Percentiles rank a stretch among this genome's conserved stretches.
phyloP scores from a whole-genome alignment of 2,888 invertebrate species.

The Dryadula phaetusa region DNA sequence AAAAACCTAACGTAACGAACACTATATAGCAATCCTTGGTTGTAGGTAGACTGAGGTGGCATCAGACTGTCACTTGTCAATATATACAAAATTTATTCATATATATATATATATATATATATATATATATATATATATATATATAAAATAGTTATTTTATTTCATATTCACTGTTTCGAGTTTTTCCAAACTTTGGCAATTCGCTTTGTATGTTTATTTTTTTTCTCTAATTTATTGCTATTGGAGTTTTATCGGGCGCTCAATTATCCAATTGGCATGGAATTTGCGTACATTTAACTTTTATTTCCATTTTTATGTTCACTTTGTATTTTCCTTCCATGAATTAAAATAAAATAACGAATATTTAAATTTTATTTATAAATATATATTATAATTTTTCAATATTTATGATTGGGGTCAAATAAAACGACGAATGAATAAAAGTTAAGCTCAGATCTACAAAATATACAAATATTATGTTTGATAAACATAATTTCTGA shows the following conservation, averaged over 20 bases:
- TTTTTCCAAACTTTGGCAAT: slow-evolving; percentile 4
- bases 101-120: too few species aligned
- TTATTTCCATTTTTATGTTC: slow-evolving; percentile 15
- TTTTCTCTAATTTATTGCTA: slow-evolving; percentile 20
- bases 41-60: too few species aligned
- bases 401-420: too few species aligned
- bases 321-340: background rate
- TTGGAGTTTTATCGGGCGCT: slow-evolving; percentile 26
- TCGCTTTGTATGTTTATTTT: slow-evolving; percentile 21
- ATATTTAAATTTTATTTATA: background rate
- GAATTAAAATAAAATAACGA: background rate
- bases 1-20: too few species aligned
- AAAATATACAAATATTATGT: too few species aligned
- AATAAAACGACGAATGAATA: too few species aligned
- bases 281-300: slow-evolving; percentile 25
- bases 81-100: too few species aligned
- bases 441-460: too few species aligned
- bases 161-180: background rate
- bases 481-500: too few species aligned
- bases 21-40: too few species aligned
- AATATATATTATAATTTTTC: too few species aligned
- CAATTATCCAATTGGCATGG: slow-evolving; percentile 28
- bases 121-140: background rate
- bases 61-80: too few species aligned
- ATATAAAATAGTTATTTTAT: background rate